Conservation (phyloP, 2,797 vertebrate genomes). For the Pangasius mekongensis region DNA sequence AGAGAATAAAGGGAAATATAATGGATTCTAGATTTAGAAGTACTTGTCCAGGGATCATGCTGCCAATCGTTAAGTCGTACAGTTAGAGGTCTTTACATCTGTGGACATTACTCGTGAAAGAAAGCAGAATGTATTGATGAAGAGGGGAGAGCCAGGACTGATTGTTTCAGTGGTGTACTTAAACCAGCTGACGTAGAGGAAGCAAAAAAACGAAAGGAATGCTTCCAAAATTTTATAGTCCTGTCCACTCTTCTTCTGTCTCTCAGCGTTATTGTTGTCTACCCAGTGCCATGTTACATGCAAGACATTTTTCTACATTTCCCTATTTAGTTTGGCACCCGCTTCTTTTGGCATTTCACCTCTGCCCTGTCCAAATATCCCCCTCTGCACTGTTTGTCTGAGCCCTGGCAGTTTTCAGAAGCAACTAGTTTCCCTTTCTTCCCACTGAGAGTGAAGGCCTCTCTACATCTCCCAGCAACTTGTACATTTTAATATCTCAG, state of each 20-base stretch:
- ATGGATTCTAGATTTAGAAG: neutral
- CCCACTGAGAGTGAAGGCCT: constrained; percentile 33
- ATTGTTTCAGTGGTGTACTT: constrained; percentile 45
- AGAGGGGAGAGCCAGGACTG: neutral
- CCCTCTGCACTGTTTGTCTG: constrained; percentile 50
- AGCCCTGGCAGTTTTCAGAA: constrained; percentile 44
- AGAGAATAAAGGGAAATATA: neutral
- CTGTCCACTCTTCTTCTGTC: constrained; percentile 38
- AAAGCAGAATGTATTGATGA: neutral
- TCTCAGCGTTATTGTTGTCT: constrained; percentile 49
- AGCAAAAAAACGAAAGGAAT: constrained; percentile 42
- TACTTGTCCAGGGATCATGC: neutral
- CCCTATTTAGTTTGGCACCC: constrained; percentile 60
- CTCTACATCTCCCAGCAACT: constrained; percentile 56
- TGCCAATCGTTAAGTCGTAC: neutral
- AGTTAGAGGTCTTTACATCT: neutral
- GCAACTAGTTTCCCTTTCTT: constrained; percentile 54
- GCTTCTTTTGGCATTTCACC: constrained; percentile 54
- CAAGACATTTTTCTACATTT: constrained; percentile 50
- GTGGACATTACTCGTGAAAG: neutral
- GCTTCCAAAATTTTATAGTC: constrained; percentile 35
- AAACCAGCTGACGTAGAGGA: constrained; percentile 43
- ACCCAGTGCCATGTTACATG: constrained; percentile 51
- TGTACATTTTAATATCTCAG: constrained; percentile 53
- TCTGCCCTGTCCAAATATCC: constrained; percentile 60